Evolutionary conservation across 2,797 vertebrate genomes (phyloP).

Genomic region (Hemitrygon akajei): DNA sequence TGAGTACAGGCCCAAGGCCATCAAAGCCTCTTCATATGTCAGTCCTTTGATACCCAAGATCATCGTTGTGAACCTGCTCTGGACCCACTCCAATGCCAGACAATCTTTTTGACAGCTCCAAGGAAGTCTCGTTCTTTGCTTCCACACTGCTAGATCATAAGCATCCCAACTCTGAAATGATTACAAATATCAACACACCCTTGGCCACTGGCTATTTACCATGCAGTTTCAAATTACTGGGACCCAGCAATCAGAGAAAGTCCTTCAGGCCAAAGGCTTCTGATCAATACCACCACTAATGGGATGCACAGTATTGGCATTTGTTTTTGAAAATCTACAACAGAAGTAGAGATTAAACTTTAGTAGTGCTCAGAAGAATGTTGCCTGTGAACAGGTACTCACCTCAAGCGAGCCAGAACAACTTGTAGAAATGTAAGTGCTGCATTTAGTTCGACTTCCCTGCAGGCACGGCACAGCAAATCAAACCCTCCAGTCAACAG

Average conservation of each 20-base stretch:
- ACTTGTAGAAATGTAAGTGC: constrained; percentile 77
- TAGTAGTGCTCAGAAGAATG: not conserved
- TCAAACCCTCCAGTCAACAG: constrained; percentile 84
- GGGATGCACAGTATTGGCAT: not conserved
- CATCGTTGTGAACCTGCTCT: no score
- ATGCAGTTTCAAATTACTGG: not conserved
- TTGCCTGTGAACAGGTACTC: constrained; percentile 45
- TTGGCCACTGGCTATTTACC: not conserved
- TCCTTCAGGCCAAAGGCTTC: not conserved
- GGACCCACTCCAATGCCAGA: no score
- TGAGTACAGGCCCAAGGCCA: no score
- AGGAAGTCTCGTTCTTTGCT: not conserved
- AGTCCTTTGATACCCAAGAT: no score
- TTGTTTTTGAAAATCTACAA: not conserved
- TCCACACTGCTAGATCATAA: not conserved
- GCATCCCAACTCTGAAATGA: not conserved
- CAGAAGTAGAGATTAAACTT: not conserved
- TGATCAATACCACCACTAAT: no score
- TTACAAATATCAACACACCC: not conserved
- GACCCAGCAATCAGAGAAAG: not conserved
- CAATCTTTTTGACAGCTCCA: no score
- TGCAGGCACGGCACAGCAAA: constrained; percentile 84
- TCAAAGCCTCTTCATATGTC: no score
- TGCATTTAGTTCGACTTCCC: constrained; percentile 72
- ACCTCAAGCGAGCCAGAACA: constrained; percentile 81